Evolutionary conservation across 53 echinoderm and acorn worm genomes (phyloP), one percentile per base, ranked within the genome.

Genomic region (Arbacia lixula): DNA sequence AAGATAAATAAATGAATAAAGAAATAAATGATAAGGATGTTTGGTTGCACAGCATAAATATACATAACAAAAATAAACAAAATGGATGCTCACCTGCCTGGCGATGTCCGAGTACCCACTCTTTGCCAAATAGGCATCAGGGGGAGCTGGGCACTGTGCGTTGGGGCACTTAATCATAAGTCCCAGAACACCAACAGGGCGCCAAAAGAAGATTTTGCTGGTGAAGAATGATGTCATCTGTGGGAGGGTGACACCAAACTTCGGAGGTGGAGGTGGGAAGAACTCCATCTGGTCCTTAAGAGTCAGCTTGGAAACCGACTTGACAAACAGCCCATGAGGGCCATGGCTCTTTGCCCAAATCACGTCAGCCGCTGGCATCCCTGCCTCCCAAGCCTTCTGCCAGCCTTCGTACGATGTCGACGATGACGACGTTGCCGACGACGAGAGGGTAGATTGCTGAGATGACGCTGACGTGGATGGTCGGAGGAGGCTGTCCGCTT

Each of bases 341-440:
- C 90, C 90, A 90, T 90, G 86, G 36, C 52, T 71, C 86, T 90
- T 90, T 11, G 83, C 41, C 90, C 83, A 90, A 3, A 12, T 34
- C 34, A 90, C 6, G 56, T 90, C 86, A 16, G 75, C 55, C 36
- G 55, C 9, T 16, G 60, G 83, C 64, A 90, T 83, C 5, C 54
- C 65, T 6, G 86, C 65, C n/a, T n/a, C n/a, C 90, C 90, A 90
- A 36, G 34, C 77, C 36, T 83, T 90, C 56, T 90, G 90, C 90
- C 86, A 90, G 60, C 90, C 90, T 54, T 90, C 90, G 12, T n/a
- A n/a, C n/a, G n/a, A n/a, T n/a, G n/a, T n/a, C n/a, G n/a, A n/a
- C n/a, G n/a, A n/a, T n/a, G n/a, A n/a, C n/a, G n/a, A n/a, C n/a
- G n/a, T n/a, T n/a, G n/a, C n/a, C n/a, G n/a, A n/a, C n/a, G n/a